Evolutionary conservation across 2,888 invertebrate species (phyloP).

Genomic region (Ornithoptera priamus): DNA sequence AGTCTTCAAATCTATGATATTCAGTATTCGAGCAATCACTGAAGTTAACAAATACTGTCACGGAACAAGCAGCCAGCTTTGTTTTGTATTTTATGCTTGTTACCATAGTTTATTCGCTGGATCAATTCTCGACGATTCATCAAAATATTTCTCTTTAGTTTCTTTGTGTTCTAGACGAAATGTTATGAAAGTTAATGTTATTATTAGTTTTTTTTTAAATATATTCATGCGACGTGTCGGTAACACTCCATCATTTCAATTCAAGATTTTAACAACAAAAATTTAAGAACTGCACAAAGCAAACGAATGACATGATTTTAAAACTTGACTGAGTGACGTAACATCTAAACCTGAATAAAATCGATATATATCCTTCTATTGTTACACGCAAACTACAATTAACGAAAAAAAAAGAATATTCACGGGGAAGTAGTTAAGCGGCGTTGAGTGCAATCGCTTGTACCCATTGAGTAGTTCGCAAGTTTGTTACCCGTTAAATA

Average conservation of each 20-base stretch:
- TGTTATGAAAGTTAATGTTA: not conserved
- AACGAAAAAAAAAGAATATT: slow-evolving; percentile 3
- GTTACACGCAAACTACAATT: not conserved
- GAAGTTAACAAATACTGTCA: slow-evolving; percentile 6
- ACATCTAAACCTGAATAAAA: not conserved
- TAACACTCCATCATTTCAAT: not conserved
- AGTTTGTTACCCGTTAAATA: slow-evolving; percentile 18
- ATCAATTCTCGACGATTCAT: not conserved
- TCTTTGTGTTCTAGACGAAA: not conserved
- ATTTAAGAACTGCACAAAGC: too few relatives aligned
- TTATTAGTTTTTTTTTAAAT: not conserved
- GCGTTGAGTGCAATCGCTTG: slow-evolving; percentile 20
- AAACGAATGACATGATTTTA: too few relatives aligned
- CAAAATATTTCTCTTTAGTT: not conserved
- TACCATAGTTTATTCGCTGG: not conserved
- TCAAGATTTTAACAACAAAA: too few relatives aligned
- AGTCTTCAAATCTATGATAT: slow-evolving; percentile 1
- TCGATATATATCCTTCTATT: not conserved
- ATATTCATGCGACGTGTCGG: not conserved
- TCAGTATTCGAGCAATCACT: slow-evolving; percentile 13
- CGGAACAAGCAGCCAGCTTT: not conserved
- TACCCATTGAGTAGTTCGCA: slow-evolving; percentile 18
- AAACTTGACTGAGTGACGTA: too few relatives aligned
- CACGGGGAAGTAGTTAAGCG: slow-evolving; percentile 8
- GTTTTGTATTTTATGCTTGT: not conserved